Conservation (phyloP, 2,888 invertebrate species). For the Nysson spinosus region DNA sequence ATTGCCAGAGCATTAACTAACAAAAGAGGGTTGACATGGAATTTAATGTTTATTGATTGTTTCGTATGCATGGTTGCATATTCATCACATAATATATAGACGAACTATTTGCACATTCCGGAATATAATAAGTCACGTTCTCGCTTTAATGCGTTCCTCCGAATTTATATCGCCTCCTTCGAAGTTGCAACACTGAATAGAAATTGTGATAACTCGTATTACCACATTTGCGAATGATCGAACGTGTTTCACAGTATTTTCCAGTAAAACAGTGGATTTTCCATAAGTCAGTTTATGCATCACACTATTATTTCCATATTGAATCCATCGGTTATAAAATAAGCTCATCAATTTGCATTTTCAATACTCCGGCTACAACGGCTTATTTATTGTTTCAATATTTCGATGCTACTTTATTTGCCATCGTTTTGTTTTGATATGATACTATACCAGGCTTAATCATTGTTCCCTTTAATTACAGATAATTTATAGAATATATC, state of each 20-base stretch:
- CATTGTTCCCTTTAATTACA: too few species aligned
- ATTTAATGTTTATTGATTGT: too few species aligned
- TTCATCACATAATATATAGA: background rate
- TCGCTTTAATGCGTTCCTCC: constrained; percentile 12
- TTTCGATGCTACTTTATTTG: too few species aligned
- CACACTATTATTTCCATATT: constrained; percentile 20
- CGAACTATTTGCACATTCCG: constrained; percentile 1
- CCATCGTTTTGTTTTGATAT: too few species aligned
- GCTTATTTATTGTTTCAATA: too few species aligned
- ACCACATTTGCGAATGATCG: constrained; percentile 8
- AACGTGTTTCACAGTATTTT: constrained; percentile 8
- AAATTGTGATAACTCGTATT: constrained; percentile 13
- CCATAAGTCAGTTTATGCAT: constrained; percentile 4
- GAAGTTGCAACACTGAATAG: constrained; percentile 11
- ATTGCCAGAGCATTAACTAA: too few species aligned
- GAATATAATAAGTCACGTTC: constrained; percentile 26
- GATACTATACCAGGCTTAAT: too few species aligned
- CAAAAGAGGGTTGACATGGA: too few species aligned
- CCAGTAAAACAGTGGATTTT: background rate
- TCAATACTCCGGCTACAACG: too few species aligned
- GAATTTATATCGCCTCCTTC: constrained; percentile 15
- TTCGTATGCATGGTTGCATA: background rate
- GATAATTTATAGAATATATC: too few species aligned
- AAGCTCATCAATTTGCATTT: too few species aligned
- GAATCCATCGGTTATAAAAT: constrained; percentile 1